These are phyloP conservation scores for Marasmarcha lunaedactyla DNA, from an alignment of 2,888 invertebrate genomes.

Conservation along the genomic window DNA sequence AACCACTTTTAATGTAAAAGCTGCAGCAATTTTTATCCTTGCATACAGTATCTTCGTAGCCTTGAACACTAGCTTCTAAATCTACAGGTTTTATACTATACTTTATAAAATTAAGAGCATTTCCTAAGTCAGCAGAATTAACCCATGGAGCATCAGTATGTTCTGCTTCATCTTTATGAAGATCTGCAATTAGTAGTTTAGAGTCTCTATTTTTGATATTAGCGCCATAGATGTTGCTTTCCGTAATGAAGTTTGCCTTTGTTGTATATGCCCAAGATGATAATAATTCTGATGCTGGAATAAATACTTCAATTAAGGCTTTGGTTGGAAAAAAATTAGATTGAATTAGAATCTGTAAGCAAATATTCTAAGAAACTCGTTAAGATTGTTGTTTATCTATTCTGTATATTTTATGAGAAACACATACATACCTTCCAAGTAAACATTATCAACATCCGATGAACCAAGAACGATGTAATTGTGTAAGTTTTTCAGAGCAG, in stretches of 20 bases:
- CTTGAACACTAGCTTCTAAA: constrained; percentile 24
- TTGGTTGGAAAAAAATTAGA: too few relatives aligned
- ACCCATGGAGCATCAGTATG: constrained; percentile 16
- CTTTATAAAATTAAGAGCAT: constrained; percentile 31
- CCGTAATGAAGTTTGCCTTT: constrained; percentile 32
- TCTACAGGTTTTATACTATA: constrained; percentile 36
- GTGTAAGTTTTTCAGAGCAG: constrained; percentile 22
- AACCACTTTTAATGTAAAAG: constrained; percentile 33
- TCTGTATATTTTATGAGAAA: too few relatives aligned
- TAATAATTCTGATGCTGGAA: constrained; percentile 34
- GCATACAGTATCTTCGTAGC: constrained; percentile 34
- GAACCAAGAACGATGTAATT: constrained; percentile 35
- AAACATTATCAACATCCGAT: constrained; percentile 13
- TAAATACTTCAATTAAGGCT: too few relatives aligned
- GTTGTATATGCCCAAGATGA: constrained; percentile 35
- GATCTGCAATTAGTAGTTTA: neutral
- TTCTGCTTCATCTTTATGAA: constrained; percentile 10
- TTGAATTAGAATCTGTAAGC: too few relatives aligned
- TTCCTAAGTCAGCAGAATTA: constrained; percentile 10
- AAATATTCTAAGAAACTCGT: too few relatives aligned
- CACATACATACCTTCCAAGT: too few relatives aligned
- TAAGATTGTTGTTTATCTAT: too few relatives aligned
- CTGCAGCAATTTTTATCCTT: constrained; percentile 42
- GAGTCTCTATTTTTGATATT: constrained; percentile 5
- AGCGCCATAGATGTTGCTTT: constrained; percentile 26